Base-by-base conservation (phyloP, 1,140 invertebrate genomes). In the Drosophila lowei region DNA sequence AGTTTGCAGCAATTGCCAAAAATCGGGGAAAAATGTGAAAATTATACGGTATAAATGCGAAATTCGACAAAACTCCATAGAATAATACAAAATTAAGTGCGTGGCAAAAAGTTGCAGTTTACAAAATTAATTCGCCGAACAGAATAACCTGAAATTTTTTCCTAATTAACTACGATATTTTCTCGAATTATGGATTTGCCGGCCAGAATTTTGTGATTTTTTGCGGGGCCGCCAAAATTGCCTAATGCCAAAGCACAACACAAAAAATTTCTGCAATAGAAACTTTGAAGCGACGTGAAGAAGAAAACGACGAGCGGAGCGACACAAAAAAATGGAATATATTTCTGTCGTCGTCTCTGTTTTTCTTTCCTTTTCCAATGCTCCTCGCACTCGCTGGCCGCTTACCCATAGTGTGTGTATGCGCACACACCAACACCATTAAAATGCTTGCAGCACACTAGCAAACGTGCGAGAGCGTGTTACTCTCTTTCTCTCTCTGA, bases 301-400 rank as follows among this genome's bases (percentile, higher is more conserved):
- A 89, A 83, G 84, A 86, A 88, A 88, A 86, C 83, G 81, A 68
- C 54, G 54, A 63, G 65, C 64, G 61, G 66, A 68, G 38, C 50
- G 50, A 70, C 57, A 59, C 60, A 90, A 90, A 85, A 85, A 86
- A 88, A 88, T 85, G 72, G 67, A 83, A 83, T 83, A 83, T 81
- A 86, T 80, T 86, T 90, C 71, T 64, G 71, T 89, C 70, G 89
- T 81, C 77, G 77, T 84, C 34, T 38, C 89, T 90, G 85, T 90
- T 90, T 89, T 90, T 90, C 89, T 90, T 90, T 90, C 89, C 89
- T 90, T 90, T 90, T 90, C 74, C 84, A 90, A 85, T 90, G 84
- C 89, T 90, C 74, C 79, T 90, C 89, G 79, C 89, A 90, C 89
- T 90, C 89, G 60, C 74, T 79, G 74, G n/a, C 15, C 50, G 66